A percentile compares a stretch with the other conserved stretches of the same genome.
Evolutionary conservation across 2,113 vertebrate species (phyloP).

Genomic region (Trogon surrucura): DNA sequence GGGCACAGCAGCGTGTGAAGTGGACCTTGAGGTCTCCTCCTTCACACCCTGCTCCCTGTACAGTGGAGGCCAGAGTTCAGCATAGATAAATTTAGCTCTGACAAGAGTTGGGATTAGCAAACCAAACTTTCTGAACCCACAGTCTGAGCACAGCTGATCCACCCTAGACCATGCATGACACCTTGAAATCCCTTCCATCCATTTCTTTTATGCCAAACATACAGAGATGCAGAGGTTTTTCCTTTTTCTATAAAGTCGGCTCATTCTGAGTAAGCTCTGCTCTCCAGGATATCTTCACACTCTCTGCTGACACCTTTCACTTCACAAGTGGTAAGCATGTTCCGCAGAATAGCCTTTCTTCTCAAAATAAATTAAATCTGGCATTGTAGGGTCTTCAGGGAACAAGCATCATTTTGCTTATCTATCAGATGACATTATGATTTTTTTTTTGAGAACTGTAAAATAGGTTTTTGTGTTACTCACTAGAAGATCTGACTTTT

Average conservation of each 20-base stretch:
- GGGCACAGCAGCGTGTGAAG: rapidly evolving
- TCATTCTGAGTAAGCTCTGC: background rate
- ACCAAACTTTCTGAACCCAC: background rate
- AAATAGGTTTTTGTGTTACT: background rate
- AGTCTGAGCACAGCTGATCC: background rate
- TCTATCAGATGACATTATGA: background rate
- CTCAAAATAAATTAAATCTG: constrained; percentile 1
- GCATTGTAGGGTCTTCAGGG: background rate
- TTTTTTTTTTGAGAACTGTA: background rate
- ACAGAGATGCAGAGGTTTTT: background rate
- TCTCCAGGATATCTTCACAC: background rate
- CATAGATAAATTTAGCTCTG: background rate
- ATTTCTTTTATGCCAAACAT: background rate
- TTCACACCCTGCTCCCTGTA: rapidly evolving
- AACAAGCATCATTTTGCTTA: background rate
- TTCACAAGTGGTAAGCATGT: background rate
- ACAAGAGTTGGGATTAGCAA: background rate
- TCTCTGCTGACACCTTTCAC: background rate
- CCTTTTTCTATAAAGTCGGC: background rate
- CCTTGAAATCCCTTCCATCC: background rate
- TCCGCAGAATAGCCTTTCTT: background rate
- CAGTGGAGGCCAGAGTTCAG: background rate
- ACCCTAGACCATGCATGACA: background rate
- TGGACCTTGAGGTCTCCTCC: background rate
- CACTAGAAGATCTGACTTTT: background rate